Evolutionary conservation across 2,797 vertebrate genomes (phyloP).

Genomic region (Trichosurus vulpecula): DNA sequence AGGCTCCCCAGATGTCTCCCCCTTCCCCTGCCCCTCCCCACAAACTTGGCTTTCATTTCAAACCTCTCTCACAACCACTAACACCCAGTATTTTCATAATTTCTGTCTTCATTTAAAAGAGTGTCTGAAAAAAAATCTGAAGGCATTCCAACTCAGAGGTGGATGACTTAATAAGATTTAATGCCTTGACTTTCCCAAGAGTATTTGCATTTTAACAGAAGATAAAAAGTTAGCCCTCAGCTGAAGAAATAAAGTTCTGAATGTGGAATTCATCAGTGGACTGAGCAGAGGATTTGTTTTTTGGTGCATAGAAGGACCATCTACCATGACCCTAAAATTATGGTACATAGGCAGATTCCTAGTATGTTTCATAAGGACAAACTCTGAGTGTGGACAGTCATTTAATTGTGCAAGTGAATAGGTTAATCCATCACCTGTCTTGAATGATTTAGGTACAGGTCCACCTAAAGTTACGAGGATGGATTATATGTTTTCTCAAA

Average conservation of each 20-base stretch:
- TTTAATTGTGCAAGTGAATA: not conserved
- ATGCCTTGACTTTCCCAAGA: not conserved
- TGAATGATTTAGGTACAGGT: not conserved
- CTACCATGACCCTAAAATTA: not conserved
- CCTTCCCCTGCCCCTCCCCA: not conserved
- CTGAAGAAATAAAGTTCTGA: not conserved
- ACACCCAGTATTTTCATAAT: not conserved
- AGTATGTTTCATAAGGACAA: not conserved
- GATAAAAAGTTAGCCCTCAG: not conserved
- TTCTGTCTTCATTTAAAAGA: not conserved
- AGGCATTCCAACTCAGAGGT: not conserved
- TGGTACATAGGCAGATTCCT: not conserved
- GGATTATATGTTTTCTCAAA: not conserved
- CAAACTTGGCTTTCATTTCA: not conserved
- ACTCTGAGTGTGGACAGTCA: not conserved
- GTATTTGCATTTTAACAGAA: not conserved
- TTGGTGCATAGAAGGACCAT: not conserved
- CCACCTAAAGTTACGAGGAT: not conserved
- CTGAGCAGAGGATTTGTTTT: not conserved
- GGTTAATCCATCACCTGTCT: not conserved
- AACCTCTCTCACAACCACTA: not conserved
- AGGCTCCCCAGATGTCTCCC: not conserved
- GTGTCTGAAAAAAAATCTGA: not conserved
- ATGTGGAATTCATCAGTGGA: not conserved
- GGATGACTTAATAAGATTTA: not conserved